phyloP scores from a whole-genome alignment of 2,888 invertebrate genomes.

The Conops quadrifasciatus region DNA sequence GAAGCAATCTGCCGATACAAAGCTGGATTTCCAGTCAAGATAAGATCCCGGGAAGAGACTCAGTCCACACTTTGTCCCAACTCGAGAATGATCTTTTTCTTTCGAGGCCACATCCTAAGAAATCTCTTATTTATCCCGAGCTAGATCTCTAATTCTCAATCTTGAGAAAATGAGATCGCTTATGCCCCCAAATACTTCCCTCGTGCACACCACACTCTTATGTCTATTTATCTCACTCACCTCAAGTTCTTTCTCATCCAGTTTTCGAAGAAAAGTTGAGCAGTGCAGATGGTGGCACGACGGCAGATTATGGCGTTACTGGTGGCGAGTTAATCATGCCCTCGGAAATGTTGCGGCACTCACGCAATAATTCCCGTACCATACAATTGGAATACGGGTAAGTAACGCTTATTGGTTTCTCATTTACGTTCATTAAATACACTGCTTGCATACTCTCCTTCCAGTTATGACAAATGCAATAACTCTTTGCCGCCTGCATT shows the following conservation, averaged over 20 bases:
- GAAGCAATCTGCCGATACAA: background rate
- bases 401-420: constrained; percentile 34
- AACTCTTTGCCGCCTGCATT: constrained; percentile 49
- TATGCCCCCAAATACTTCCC: too few relatives aligned
- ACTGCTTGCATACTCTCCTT: too few relatives aligned
- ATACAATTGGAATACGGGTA: constrained; percentile 71
- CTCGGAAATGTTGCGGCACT: constrained; percentile 64
- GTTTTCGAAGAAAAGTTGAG: constrained; percentile 78
- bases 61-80: too few relatives aligned
- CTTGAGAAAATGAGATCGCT: too few relatives aligned
- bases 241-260: constrained; percentile 54
- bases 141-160: too few relatives aligned
- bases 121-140: too few relatives aligned
- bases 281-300: constrained; percentile 64
- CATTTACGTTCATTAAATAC: background rate
- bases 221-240: background rate
- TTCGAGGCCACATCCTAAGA: too few relatives aligned
- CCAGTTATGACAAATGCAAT: constrained; percentile 62
- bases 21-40: too few relatives aligned
- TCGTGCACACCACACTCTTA: too few relatives aligned
- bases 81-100: too few relatives aligned
- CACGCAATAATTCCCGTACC: constrained; percentile 73
- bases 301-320: constrained; percentile 50
- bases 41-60: too few relatives aligned
- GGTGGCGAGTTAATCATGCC: constrained; percentile 59